Percentiles rank a stretch among this genome's conserved stretches.
Evolutionary conservation across 2,113 vertebrate species (phyloP).

Genomic region (Eulacestoma nigropectus): DNA sequence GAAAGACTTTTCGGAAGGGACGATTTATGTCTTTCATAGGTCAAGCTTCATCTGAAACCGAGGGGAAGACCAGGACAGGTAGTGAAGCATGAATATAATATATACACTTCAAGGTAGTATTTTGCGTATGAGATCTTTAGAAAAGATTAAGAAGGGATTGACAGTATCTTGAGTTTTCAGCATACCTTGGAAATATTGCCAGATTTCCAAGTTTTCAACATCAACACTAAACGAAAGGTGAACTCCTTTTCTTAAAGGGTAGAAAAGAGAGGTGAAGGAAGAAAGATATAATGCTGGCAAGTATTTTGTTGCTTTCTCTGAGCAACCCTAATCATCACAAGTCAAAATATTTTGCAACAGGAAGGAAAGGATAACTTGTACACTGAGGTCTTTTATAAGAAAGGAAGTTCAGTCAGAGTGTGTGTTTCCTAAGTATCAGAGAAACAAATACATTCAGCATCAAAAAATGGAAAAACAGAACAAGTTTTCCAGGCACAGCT

Average conservation of each 20-base stretch:
- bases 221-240: not conserved
- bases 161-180: not conserved
- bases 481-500: not conserved
- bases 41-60: not conserved
- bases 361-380: slow-evolving; percentile 44
- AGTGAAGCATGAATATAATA: not conserved
- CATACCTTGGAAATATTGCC: not conserved
- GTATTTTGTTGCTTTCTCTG: slow-evolving; percentile 3
- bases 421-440: slow-evolving; percentile 25
- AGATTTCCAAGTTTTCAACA: not conserved
- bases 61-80: not conserved
- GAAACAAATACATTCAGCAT: slow-evolving; percentile 26
- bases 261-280: not conserved
- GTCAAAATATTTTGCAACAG: slow-evolving; percentile 55
- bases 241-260: not conserved
- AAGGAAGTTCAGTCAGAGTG: slow-evolving; percentile 43
- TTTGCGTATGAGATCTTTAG: not conserved
- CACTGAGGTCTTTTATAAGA: slow-evolving; percentile 29
- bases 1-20: not conserved
- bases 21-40: not conserved
- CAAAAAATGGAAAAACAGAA: slow-evolving; percentile 1
- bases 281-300: slow-evolving; percentile 2
- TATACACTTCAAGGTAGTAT: not conserved
- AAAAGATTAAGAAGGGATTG: not conserved
- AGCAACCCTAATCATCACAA: not conserved